Evolutionary conservation across 1,140 invertebrate species (phyloP).

Genomic region (Harpegnathos saltator): DNA sequence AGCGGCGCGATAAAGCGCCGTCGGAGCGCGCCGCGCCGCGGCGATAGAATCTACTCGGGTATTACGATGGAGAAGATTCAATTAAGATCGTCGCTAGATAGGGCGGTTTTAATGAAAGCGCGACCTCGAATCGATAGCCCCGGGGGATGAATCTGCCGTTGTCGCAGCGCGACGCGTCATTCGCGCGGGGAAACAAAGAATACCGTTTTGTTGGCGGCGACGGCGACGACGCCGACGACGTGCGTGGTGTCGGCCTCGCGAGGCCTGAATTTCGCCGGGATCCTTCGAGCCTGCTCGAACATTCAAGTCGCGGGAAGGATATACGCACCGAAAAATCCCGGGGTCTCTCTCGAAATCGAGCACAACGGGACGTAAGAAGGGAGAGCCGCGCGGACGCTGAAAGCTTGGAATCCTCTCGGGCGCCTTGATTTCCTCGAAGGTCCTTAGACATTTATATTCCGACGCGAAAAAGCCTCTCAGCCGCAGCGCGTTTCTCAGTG

Average conservation of each 20-base stretch:
- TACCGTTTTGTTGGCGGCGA: neutral
- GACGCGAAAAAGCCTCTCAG: neutral
- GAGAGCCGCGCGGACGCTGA: neutral
- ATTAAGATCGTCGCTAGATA: conserved; percentile 58
- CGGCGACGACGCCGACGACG: too few relatives aligned
- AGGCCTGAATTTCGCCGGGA: neutral
- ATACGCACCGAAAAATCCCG: neutral
- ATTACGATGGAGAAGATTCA: conserved; percentile 51
- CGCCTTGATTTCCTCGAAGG: neutral
- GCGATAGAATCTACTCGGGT: conserved; percentile 45
- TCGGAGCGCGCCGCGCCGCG: too few relatives aligned
- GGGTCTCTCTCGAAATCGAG: neutral
- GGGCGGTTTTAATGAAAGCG: conserved; percentile 52
- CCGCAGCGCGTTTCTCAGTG: too few relatives aligned
- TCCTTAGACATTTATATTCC: neutral
- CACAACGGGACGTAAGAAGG: neutral
- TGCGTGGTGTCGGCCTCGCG: neutral
- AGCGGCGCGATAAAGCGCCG: conserved; percentile 14
- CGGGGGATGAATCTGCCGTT: neutral
- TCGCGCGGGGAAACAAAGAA: neutral
- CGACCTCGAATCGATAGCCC: conserved; percentile 16
- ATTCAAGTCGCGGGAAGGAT: neutral
- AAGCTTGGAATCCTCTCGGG: neutral
- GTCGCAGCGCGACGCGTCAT: neutral
- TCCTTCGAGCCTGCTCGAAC: neutral